A percentile compares a stretch with the other conserved stretches of the same genome.
Evolutionary conservation across 2,797 vertebrate genomes (phyloP).

Genomic region (Cygnus olor): DNA sequence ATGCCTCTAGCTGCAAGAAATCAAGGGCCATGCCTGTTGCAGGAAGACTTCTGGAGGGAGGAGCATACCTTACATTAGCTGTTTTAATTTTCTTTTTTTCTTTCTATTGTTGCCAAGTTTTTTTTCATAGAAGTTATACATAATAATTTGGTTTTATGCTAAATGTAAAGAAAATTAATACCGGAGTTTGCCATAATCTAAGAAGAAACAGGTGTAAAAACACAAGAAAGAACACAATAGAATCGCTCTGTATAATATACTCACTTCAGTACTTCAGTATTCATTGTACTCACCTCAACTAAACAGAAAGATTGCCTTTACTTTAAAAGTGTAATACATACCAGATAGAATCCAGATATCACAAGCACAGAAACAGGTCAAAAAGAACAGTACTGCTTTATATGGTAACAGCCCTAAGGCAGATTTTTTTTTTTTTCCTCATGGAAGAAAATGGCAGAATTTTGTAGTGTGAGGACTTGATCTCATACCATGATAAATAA

Average conservation of each 20-base stretch:
- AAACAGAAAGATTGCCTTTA: not conserved
- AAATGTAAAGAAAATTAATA: not conserved
- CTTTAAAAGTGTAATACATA: not conserved
- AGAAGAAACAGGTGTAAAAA: not conserved
- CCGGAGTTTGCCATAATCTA: not conserved
- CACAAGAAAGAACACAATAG: not conserved
- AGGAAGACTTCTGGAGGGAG: not conserved
- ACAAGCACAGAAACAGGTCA: not conserved
- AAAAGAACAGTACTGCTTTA: not conserved
- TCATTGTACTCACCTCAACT: not conserved
- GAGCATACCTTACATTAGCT: not conserved
- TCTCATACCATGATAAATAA: not conserved
- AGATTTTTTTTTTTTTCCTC: not conserved
- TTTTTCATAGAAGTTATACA: not conserved
- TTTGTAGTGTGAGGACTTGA: not conserved
- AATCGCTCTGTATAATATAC: not conserved
- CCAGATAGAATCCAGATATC: not conserved
- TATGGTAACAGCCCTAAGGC: not conserved
- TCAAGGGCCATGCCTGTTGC: not conserved
- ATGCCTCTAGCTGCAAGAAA: not conserved
- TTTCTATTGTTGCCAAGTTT: not conserved
- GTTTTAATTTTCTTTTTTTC: not conserved
- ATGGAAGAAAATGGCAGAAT: not conserved
- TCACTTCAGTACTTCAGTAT: not conserved
- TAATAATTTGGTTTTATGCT: not conserved